These are phyloP conservation scores for Labeo rohita DNA, from an alignment of 2,113 vertebrate species.

Conservation along the genomic window DNA sequence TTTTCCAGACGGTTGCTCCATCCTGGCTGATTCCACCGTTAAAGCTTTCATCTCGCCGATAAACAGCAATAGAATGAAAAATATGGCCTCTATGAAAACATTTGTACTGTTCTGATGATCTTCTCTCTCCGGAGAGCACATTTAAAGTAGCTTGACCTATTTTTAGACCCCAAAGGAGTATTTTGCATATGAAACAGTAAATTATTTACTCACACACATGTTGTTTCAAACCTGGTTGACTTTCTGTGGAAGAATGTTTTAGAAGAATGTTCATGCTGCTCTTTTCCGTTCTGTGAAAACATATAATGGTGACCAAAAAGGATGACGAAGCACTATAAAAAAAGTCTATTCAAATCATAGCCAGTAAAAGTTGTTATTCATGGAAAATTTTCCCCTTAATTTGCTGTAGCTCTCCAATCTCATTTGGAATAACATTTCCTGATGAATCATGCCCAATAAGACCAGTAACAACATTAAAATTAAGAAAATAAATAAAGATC, in stretches of 20 bases:
- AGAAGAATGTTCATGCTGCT: background rate
- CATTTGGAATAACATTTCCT: no score
- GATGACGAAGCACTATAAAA: no score
- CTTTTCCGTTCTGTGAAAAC: background rate
- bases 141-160: background rate
- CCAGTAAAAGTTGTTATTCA: no score
- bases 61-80: constrained; percentile 36
- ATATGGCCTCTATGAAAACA: background rate
- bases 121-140: background rate
- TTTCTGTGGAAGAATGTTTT: background rate
- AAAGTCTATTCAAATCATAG: no score
- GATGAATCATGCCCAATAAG: no score
- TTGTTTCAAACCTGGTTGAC: background rate
- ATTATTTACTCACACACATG: background rate
- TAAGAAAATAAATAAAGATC: no score
- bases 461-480: no score
- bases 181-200: background rate
- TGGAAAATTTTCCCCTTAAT: no score
- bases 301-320: background rate
- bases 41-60: constrained; percentile 36
- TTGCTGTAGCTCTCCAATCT: no score
- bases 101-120: background rate
- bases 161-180: background rate
- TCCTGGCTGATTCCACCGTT: background rate
- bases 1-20: constrained; percentile 23